Conservation (phyloP, 2,797 vertebrate genomes). For the Sphaeramia orbicularis region DNA sequence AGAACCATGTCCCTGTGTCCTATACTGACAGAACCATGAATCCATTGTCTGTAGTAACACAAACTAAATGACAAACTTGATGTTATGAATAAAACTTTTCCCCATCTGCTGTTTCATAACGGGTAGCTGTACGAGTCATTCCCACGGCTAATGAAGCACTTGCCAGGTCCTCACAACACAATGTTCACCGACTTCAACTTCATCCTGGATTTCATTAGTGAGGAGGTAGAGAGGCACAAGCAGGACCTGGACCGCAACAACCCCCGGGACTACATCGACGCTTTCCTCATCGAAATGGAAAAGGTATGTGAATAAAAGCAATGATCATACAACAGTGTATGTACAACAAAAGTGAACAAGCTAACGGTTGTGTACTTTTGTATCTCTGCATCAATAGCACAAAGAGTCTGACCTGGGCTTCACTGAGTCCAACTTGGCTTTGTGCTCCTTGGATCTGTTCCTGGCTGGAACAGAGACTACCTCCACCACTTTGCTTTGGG, state of each 20-base stretch:
- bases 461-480: slow-evolving; percentile 91
- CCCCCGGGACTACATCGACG: slow-evolving; percentile 84
- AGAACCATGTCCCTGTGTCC: too few species aligned
- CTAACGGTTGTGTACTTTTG: neutral
- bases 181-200: slow-evolving; percentile 75
- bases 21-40: too few species aligned
- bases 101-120: too few species aligned
- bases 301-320: slow-evolving; percentile 76
- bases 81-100: too few species aligned
- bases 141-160: slow-evolving; percentile 76
- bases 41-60: too few species aligned
- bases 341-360: too few species aligned
- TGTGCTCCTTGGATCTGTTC: slow-evolving; percentile 87
- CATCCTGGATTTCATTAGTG: slow-evolving; percentile 77
- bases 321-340: too few species aligned
- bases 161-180: slow-evolving; percentile 82
- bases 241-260: slow-evolving; percentile 79
- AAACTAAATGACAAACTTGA: too few species aligned
- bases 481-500: slow-evolving; percentile 89
- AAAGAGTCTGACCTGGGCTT: slow-evolving; percentile 73
- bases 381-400: slow-evolving; percentile 51
- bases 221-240: slow-evolving; percentile 82
- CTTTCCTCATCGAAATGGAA: slow-evolving; percentile 85
- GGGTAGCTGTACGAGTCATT: slow-evolving; percentile 83
- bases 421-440: slow-evolving; percentile 81